Evolutionary conservation across 2,797 vertebrate species (phyloP).

Genomic region (Glyptemys insculpta): DNA sequence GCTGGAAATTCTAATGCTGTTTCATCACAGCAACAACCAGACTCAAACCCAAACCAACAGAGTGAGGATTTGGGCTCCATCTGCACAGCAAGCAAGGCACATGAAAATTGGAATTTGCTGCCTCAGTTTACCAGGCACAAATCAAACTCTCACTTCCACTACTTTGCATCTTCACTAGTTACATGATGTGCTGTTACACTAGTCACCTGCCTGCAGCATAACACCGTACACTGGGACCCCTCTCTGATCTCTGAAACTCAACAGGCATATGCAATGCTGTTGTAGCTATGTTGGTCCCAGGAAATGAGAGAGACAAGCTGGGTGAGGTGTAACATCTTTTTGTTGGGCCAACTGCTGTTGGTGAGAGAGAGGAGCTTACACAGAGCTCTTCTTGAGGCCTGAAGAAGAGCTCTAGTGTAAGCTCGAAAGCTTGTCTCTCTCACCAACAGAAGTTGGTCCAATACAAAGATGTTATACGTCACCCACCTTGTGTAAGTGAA

Average conservation of each 20-base stretch:
- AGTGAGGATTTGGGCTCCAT: neutral
- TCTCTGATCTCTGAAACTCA: constrained; percentile 17
- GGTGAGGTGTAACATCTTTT: too few relatives aligned
- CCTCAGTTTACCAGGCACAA: neutral
- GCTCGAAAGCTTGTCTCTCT: too few relatives aligned
- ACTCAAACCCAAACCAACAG: rapidly evolving
- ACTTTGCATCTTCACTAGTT: constrained; percentile 51
- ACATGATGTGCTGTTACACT: constrained; percentile 1
- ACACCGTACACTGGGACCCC: neutral
- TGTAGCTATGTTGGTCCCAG: too few relatives aligned
- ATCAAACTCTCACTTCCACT: constrained; percentile 24
- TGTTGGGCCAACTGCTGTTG: too few relatives aligned
- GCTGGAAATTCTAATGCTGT: neutral
- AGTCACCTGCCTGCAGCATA: constrained; percentile 51
- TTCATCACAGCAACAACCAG: neutral
- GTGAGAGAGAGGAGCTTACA: too few relatives aligned
- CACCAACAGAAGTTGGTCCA: too few relatives aligned
- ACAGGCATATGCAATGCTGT: neutral
- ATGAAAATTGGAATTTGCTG: neutral
- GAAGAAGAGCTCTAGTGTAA: too few relatives aligned
- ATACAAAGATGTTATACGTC: too few relatives aligned
- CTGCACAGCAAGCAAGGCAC: neutral
- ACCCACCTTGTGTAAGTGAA: too few relatives aligned
- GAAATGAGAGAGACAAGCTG: too few relatives aligned
- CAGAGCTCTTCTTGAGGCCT: too few relatives aligned